Conservation (phyloP, 2,113 vertebrate genomes). For the Cromileptes altivelis region DNA sequence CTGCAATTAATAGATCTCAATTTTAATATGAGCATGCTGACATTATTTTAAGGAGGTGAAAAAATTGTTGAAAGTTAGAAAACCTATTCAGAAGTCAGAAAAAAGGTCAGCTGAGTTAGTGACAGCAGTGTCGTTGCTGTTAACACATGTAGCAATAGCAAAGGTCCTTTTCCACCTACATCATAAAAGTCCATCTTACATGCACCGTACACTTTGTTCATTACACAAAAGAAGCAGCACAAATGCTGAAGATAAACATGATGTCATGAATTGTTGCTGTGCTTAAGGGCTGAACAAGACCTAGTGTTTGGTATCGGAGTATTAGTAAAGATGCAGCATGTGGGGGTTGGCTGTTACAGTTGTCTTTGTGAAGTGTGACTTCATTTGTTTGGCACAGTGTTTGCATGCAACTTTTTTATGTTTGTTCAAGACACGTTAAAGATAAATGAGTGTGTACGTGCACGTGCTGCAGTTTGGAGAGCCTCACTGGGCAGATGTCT, state of each 20-base stretch:
- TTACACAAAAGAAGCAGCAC: neutral
- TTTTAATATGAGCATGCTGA: neutral
- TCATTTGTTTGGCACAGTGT: neutral
- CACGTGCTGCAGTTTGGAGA: neutral
- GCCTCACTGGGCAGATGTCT: neutral
- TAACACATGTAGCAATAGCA: neutral
- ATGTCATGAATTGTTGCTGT: constrained; percentile 1
- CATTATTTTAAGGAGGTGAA: neutral
- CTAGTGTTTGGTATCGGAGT: neutral
- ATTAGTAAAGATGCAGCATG: neutral
- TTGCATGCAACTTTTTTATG: neutral
- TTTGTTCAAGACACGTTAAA: neutral
- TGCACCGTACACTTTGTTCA: neutral
- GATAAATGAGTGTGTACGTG: neutral
- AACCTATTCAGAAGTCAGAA: neutral
- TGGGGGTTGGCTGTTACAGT: neutral
- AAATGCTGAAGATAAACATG: neutral
- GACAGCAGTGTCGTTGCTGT: neutral
- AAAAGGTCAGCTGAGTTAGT: neutral
- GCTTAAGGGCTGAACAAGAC: neutral
- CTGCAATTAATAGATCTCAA: neutral
- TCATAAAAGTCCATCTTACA: neutral
- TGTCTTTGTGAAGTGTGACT: neutral
- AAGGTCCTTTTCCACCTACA: neutral
- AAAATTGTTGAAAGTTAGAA: neutral